Base-by-base conservation (phyloP, 2,888 invertebrate genomes). In the Tolmerus cingulatus region DNA sequence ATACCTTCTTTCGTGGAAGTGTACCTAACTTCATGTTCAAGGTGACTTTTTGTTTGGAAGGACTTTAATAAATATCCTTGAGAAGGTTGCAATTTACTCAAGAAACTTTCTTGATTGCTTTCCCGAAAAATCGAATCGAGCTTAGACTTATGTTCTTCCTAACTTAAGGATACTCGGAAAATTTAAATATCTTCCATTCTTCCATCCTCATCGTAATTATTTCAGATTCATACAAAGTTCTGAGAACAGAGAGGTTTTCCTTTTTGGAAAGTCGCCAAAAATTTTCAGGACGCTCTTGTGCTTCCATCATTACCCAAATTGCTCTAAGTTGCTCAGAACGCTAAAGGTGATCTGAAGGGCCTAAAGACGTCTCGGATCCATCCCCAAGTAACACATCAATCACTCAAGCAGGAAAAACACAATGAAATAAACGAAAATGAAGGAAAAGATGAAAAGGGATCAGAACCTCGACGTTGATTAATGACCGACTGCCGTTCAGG, bases 401-500 rank as follows among this genome's bases (percentile, higher is more conserved):
- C 66, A 66, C 16, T 19, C 57, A 23, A 84, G 57, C 51, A 40
- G 57, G 19, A 77, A 86, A 46, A 51, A 77, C 86, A 86, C 74
- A 86, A 86, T 86, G 77, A 78, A 79, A 86, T 57, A 23, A 66
- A 66, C 34, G 78, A 86, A 79, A 78, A 86, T 66, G 78, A 86
- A 57, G 78, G 57, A 78, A 27, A 40, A 86, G 77, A 79, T 78
- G 78, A 86, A 78, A 86, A 86, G 66, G 78, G 86, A 78, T 86
- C 66, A 86, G 37, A 86, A 16, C 34, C 78, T 23, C 34, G 86
- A 86, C 86, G 78, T 86, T 86, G 86, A 86, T 86, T 86, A 86
- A 86, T 79, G 86, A 86, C 77, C 85, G 34, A 27, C 74, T 74
- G 9, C 57, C 43, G 27, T 51, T 34, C 27, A 27, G 43, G 74